These are phyloP conservation scores for Pardalotus punctatus DNA, from an alignment of 2,113 vertebrate species.

Conservation along the genomic window DNA sequence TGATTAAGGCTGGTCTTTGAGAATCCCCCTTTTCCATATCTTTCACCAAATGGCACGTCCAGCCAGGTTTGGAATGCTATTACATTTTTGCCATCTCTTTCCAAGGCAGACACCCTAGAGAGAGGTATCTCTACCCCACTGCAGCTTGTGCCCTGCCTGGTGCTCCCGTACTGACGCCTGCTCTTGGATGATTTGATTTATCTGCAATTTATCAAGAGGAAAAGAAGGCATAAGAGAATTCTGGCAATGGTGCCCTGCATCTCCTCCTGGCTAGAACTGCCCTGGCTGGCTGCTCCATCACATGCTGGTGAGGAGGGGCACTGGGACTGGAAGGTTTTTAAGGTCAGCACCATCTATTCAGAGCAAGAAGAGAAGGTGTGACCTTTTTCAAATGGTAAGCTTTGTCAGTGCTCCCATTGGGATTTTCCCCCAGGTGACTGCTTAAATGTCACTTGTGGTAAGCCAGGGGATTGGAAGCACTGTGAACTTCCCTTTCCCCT, in stretches of 20 bases:
- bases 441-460: constrained; percentile 62
- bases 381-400: constrained; percentile 66
- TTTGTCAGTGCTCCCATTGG: constrained; percentile 55
- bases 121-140: not conserved
- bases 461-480: not conserved
- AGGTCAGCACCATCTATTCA: constrained; percentile 60
- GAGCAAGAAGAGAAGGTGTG: constrained; percentile 48
- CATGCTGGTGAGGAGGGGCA: not conserved
- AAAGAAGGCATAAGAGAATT: not conserved
- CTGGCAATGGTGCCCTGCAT: not conserved
- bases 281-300: not conserved
- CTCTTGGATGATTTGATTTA: not conserved
- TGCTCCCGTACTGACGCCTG: not conserved
- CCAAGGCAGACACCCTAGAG: not conserved
- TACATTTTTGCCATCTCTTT: not conserved
- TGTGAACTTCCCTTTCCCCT: not conserved
- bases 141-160: not conserved
- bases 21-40: not conserved
- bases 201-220: not conserved
- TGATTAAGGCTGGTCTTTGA: not conserved
- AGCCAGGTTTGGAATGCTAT: not conserved
- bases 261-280: not conserved
- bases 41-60: not conserved
- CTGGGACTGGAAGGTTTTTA: constrained; percentile 3
- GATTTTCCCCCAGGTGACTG: constrained; percentile 55